Conservation (phyloP, 1,140 invertebrate species). For the Liolophura sinensis region DNA sequence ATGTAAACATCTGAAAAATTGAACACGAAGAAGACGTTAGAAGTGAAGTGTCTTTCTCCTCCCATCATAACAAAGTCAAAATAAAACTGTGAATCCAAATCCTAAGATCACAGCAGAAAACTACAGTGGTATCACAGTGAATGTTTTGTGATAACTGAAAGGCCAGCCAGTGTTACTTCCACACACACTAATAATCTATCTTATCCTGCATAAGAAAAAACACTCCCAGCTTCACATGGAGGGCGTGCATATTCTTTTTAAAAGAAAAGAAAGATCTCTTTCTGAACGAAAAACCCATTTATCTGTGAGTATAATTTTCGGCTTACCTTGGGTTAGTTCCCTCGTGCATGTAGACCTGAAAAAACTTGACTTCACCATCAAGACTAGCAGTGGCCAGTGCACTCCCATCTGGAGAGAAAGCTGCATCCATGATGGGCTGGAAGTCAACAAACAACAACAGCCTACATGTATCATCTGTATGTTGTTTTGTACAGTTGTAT, state of each 20-base stretch:
- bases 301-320: no score
- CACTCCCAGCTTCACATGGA: no score
- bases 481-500: no score
- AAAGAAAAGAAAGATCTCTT: no score
- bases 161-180: not conserved
- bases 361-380: conserved; percentile 90
- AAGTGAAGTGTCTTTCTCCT: no score
- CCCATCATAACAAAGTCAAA: no score
- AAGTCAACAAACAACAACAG: conserved; percentile 27
- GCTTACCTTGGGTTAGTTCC: conserved; percentile 52
- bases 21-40: no score
- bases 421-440: conserved; percentile 78
- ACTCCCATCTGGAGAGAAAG: conserved; percentile 91
- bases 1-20: conserved; percentile 72
- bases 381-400: conserved; percentile 84
- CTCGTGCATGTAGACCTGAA: conserved; percentile 70
- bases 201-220: no score
- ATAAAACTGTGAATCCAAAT: no score
- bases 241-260: not conserved
- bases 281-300: no score
- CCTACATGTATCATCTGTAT: no score
- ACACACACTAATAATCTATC: not conserved
- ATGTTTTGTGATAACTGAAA: not conserved
- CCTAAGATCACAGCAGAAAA: not conserved
- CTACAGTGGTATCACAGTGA: not conserved